A percentile compares a stretch with the other conserved stretches of the same genome.
Evolutionary conservation across 2,888 invertebrate species (phyloP).

Genomic region (Drosophila mercatorum): DNA sequence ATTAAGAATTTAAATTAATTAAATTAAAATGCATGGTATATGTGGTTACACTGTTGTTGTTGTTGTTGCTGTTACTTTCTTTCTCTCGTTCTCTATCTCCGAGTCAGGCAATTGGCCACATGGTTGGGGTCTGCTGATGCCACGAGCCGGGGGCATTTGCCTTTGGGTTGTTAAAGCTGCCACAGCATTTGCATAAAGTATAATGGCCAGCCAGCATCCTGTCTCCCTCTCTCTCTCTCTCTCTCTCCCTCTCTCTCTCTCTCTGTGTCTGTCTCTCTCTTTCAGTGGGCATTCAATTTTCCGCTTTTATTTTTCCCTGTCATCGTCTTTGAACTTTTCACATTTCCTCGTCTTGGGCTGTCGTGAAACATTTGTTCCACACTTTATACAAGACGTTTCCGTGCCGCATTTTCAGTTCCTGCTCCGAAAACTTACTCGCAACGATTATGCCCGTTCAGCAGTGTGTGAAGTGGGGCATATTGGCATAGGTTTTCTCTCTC

Average conservation of each 20-base stretch:
- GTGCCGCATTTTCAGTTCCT: conserved; percentile 74
- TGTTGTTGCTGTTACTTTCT: conserved; percentile 25
- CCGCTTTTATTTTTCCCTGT: conserved; percentile 36
- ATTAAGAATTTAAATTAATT: conserved; percentile 79
- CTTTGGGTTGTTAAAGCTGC: conserved; percentile 70
- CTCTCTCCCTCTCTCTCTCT: conserved; percentile 5
- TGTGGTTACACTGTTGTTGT: conserved; percentile 39
- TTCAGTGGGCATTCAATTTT: conserved; percentile 72
- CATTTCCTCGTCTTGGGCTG: conserved; percentile 65
- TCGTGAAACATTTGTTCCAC: conserved; percentile 68
- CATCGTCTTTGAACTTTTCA: conserved; percentile 72
- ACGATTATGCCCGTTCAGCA: conserved; percentile 1
- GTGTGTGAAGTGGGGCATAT: background rate
- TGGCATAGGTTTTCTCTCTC: too few species aligned
- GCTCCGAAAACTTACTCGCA: conserved; percentile 14
- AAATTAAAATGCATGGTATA: conserved; percentile 75
- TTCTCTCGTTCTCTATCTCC: conserved; percentile 2
- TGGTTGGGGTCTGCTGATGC: conserved; percentile 33
- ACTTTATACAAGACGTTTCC: conserved; percentile 72
- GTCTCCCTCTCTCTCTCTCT: conserved; percentile 10
- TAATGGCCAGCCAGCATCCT: conserved; percentile 75
- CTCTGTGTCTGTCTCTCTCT: conserved; percentile 9
- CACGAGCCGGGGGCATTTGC: conserved; percentile 35
- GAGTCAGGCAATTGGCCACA: conserved; percentile 31
- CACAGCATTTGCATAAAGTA: conserved; percentile 78